Evolutionary conservation across 2,113 vertebrate genomes (phyloP), one percentile per base, ranked within the genome.

Genomic region (Lipophrys pholis): DNA sequence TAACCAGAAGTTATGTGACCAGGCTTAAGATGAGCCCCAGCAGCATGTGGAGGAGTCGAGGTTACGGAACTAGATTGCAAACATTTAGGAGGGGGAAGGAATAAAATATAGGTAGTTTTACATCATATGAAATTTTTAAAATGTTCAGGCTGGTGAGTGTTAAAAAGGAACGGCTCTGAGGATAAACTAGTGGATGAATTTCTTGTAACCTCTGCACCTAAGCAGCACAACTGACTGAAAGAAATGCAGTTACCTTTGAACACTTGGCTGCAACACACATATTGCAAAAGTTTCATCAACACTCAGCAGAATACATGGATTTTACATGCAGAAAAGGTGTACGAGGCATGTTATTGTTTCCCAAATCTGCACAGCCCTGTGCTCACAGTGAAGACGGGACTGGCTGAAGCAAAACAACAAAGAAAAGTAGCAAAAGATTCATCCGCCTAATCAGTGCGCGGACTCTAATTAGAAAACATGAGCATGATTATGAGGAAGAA

Each of bases 1-100:
- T 82, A 73, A 80, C 76, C 73, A 70, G 8, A 54, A 69, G 66
- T 56, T 68, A 62, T 86, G 76, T 86, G 83, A 80, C 76, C 51
- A 64, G 73, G 59, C 63, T 82, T 58, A 54, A 62, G 69, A 82
- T 83, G 73, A 76, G 59, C 69, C 60, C 12, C 39, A 21, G 51
- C 73, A 11, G 69, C 60, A 70, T 55, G 52, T 57, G 71, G 63
- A 11, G 50, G 30, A 81, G 74, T 63, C 40, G 12, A 49, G 35
- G 35, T 49, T 67, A 69, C 53, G 41, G 35, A 42, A 54, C 57
- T 51, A 46, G 14, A 52, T 69, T 48, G 51, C 75, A 40, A 17
- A 7, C 60, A 38, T 46, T 11, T 3, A 2, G 21, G 21, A 4
- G n/a, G 12, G 2, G 46, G 69, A 40, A 50, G 11, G 30, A n/a